Base-by-base conservation (phyloP, 2,113 vertebrate genomes). In the Dicrurus megarhynchus region DNA sequence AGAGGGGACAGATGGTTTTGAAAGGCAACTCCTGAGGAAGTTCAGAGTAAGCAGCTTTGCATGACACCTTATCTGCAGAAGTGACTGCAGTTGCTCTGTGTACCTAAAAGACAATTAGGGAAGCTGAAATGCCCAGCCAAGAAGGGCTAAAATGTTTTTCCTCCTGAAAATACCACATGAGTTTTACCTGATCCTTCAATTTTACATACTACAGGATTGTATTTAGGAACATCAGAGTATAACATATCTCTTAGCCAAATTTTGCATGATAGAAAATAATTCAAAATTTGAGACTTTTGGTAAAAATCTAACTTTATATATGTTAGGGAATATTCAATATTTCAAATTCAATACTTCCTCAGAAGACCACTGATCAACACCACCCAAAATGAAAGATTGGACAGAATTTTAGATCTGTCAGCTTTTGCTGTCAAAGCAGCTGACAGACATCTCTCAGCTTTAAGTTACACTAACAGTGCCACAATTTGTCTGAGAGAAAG, bases 401-500 rank as follows among this genome's bases (percentile, higher is more conserved):
- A 73, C 46, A 73, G 77, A 91, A 93, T 91, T 93, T 84, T 57
- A 63, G 39, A 90, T 79, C 75, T 84, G 77, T 77, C 79, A 84
- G 63, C 88, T 85, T 94, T 83, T 76, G 88, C 86, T 92, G 96
- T 96, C 97, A 92, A 71, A 87, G 71, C 52, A 88, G 84, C 79
- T 97, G 95, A 97, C 71, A 95, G 96, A 95, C 93, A 90, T 88
- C 68, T 97, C 94, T 96, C 95, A 95, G 95, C 94, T 87, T 91
- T 92, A 97, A 97, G 85, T 95, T 95, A 96, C 91, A 89, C 94
- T 92, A 97, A 96, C 85, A 90, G 91, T 10, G 35, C 95, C 96
- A 97, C 93, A 90, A 96, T 98, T 98, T 97, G 93, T 97, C 94
- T 95, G 68, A 89, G 78, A 94, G 95, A 87, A 56, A 88, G 78